Evolutionary conservation across 2,113 vertebrate genomes (phyloP), one percentile per base, ranked within the genome.

Genomic region (Phalacrocorax aristotelis): DNA sequence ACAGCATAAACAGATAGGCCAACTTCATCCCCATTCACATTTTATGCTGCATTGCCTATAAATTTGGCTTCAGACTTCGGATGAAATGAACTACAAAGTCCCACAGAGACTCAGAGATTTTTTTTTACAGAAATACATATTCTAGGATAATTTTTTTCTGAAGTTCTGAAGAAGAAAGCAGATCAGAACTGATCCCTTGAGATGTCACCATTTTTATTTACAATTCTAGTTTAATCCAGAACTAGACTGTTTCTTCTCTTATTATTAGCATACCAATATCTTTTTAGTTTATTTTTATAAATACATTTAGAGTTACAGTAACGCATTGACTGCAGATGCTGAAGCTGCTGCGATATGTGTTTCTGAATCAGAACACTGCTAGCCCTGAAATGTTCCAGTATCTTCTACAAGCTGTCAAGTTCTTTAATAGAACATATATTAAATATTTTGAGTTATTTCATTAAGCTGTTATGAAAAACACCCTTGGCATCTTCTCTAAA

Each of bases 241-340:
- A 65, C 7, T 81, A 83, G 29, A 48, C 54, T 51, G 15, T 27
- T 60, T 89, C 36, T 85, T 91, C n/a, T 79, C 23, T 52, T 68
- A 42, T 80, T 85, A 92, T 66, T 85, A 90, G 7, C 42, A 78
- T 74, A 92, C 7, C 13, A 92, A 30, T 29, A n/a, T 40, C 5
- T 79, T 68, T 87, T 82, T 94, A 76, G 96, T 96, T 97, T 83
- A 74, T 42, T 95, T 95, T 97, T 93, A 84, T 86, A 95, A 93
- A 96, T 93, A 74, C n/a, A 18, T 85, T 96, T 82, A 49, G 46
- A 96, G 34, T 83, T 71, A 77, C 82, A 94, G 38, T 11, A 80
- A 77, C 52, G 36, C 26, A 54, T 7, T 81, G 64, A 60, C n/a
- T 86, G 69, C 8, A 34, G 78, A 34, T 83, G 26, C 76, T 79